Evolutionary conservation across 2,888 invertebrate genomes (phyloP), one percentile per base, ranked within the genome.

Genomic region (Taphrorychus bicolor): DNA sequence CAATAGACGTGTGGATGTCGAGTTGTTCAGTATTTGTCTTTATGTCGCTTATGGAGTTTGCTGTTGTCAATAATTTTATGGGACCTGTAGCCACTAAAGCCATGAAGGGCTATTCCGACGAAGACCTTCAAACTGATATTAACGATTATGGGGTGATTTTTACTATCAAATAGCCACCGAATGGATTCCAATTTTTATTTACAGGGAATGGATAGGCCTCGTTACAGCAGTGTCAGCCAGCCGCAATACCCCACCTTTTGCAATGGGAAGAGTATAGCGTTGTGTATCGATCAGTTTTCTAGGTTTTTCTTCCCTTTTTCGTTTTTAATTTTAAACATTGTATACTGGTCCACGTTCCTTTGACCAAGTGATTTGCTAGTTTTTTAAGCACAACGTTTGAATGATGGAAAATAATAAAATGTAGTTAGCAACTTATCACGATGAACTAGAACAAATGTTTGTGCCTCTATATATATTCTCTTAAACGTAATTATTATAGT

Each of bases 1-100:
- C 95, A 0, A 94, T 95, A 59, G 95, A 95, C 79, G 91, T 94
- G 0, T 95, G 93, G 93, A 95, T 94, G 94, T 94, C 93, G 0
- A 93, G 93, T 0, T 95, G 94, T 80, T 94, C 94, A 1, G 92
- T 95, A 14, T 95, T 94, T 81, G 94, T 95, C n/a, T 94, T 94
- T 80, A 87, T 94, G 59, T 94, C 94, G 0, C 85, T 94, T 23
- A 94, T 95, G 88, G 94, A 95, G 83, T 95, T 94, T 79, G 94
- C 94, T 0, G 90, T 95, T 2, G 94, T 95, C 48, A 95, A 95
- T 79, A 94, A 94, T 81, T 94, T 92, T 79, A 86, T 86, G 86
- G 94, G 94, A 0, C 93, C 94, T 0, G 88, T 93, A 0, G 93
- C 94, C 9, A 94, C 93, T 0, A 94, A 94, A 81, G 91, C 90